These are phyloP conservation scores for Empidonax alnorum DNA, from an alignment of 2,113 vertebrate species.

Conservation along the genomic window DNA sequence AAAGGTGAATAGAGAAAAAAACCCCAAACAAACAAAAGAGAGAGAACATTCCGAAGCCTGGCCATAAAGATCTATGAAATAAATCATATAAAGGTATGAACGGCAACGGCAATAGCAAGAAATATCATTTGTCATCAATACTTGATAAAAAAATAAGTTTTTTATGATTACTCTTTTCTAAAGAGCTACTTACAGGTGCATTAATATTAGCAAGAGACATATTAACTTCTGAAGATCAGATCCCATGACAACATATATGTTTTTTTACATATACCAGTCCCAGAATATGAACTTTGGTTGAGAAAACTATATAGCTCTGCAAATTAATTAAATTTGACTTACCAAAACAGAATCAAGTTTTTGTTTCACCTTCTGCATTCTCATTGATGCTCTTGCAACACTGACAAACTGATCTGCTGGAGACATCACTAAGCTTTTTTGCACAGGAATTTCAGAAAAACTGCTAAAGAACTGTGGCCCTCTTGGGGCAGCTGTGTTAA, in stretches of 20 bases:
- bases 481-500: slow-evolving; percentile 49
- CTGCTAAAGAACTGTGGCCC: slow-evolving; percentile 66
- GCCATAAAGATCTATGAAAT: background rate
- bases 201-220: background rate
- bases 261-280: background rate
- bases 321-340: slow-evolving; percentile 50
- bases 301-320: background rate
- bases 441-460: slow-evolving; percentile 60
- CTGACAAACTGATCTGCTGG: slow-evolving; percentile 78
- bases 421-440: slow-evolving; percentile 68
- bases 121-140: background rate
- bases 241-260: background rate
- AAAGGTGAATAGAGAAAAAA: background rate
- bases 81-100: background rate
- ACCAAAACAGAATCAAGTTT: slow-evolving; percentile 91
- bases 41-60: background rate
- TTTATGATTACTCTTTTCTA: background rate
- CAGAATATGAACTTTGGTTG: background rate
- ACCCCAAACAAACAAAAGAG: background rate
- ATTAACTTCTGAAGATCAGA: background rate
- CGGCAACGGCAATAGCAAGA: background rate
- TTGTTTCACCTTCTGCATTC: slow-evolving; percentile 89
- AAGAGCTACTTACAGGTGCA: background rate
- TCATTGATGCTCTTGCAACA: slow-evolving; percentile 80
- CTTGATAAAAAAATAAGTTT: background rate